phyloP scores from a whole-genome alignment of 2,113 vertebrate species.

The Mungos mungo region DNA sequence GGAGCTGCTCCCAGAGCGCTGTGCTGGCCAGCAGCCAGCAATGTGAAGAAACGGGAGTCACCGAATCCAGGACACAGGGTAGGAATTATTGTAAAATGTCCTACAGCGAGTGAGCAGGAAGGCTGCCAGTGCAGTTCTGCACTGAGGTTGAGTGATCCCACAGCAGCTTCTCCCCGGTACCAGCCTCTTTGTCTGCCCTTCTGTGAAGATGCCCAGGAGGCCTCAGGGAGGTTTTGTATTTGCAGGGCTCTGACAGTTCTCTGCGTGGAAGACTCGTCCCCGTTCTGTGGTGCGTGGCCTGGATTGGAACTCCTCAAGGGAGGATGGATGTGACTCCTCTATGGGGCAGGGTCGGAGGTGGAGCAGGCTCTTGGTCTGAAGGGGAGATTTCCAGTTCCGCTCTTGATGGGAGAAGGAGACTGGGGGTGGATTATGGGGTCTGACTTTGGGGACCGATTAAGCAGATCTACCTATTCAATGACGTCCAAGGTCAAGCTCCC shows the following conservation, averaged over 20 bases:
- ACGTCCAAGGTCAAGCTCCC: not conserved
- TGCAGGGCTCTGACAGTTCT: not conserved
- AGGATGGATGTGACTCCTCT: not conserved
- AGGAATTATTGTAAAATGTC: slow-evolving; percentile 37
- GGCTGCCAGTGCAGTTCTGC: not conserved
- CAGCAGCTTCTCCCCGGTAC: not conserved
- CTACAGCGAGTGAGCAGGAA: not conserved
- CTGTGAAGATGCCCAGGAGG: not conserved
- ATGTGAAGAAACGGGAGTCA: not conserved
- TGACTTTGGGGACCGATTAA: not conserved
- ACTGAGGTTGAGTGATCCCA: not conserved
- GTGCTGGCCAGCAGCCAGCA: not conserved
- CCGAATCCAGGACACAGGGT: not conserved
- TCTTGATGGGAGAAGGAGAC: not conserved
- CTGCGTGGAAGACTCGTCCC: not conserved
- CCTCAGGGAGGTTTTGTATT: not conserved
- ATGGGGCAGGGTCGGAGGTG: not conserved
- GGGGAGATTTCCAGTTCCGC: not conserved
- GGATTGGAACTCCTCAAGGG: not conserved
- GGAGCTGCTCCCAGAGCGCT: slow-evolving; percentile 42
- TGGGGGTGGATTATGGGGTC: not conserved
- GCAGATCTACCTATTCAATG: not conserved
- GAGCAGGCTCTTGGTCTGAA: not conserved
- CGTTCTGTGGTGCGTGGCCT: not conserved
- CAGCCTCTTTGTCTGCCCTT: not conserved